Conservation (phyloP, 2,888 invertebrate species). For the Spatulosminthurus flaviceps region DNA sequence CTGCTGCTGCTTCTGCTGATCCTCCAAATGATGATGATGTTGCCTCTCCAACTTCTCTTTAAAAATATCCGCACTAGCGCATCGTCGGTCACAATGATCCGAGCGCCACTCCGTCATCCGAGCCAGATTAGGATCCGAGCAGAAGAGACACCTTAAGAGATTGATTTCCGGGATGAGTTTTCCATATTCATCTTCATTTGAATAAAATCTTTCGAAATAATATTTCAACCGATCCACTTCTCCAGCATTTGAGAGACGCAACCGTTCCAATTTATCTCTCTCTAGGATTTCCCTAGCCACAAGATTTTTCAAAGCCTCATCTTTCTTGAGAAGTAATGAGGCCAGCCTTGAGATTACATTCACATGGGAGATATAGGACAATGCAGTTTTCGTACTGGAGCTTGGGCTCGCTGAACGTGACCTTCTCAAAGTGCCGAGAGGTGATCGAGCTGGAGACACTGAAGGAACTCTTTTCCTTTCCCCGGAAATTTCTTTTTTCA, state of each 20-base stretch:
- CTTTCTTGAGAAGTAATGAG: slow-evolving; percentile 68
- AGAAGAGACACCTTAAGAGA: slow-evolving; percentile 61
- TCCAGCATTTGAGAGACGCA: slow-evolving; percentile 78
- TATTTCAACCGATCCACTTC: slow-evolving; percentile 81
- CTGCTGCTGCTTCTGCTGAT: slow-evolving; percentile 26
- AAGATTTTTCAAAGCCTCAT: slow-evolving; percentile 56
- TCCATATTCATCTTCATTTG: slow-evolving; percentile 49
- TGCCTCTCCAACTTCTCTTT: slow-evolving; percentile 56
- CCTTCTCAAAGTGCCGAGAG: slow-evolving; percentile 39
- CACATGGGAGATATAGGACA: slow-evolving; percentile 81
- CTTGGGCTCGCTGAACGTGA: slow-evolving; percentile 42
- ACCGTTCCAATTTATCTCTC: slow-evolving; percentile 62
- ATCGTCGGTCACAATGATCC: slow-evolving; percentile 50
- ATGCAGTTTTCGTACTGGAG: slow-evolving; percentile 39
- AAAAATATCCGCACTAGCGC: slow-evolving; percentile 61
- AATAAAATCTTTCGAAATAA: slow-evolving; percentile 74
- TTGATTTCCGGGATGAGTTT: slow-evolving; percentile 56
- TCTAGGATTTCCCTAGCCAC: slow-evolving; percentile 59
- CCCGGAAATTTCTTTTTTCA: too few species aligned
- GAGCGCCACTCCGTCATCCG: slow-evolving; percentile 56
- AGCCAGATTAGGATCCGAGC: slow-evolving; percentile 63
- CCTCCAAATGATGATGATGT: too few species aligned
- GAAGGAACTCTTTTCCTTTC: slow-evolving; percentile 38
- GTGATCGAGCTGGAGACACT: slow-evolving; percentile 7
- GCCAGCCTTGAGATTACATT: slow-evolving; percentile 90